Evolutionary conservation across 1,140 invertebrate genomes (phyloP).

Genomic region (Lasioglossum albipes): DNA sequence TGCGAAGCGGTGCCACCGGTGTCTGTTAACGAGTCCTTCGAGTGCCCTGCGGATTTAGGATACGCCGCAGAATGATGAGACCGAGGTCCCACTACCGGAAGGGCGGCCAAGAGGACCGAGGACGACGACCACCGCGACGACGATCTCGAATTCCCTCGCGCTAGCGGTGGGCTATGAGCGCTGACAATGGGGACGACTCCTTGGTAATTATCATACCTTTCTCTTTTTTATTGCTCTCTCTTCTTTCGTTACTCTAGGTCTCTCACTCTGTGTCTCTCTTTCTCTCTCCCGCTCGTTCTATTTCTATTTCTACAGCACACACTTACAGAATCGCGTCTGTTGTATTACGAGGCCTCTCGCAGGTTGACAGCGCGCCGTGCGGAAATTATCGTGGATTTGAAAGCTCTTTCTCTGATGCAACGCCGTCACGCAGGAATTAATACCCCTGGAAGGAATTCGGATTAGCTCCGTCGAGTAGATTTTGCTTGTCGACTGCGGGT

Average conservation of each 20-base stretch:
- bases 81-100: constrained; percentile 58
- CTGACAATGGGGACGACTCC: constrained; percentile 80
- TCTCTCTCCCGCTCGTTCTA: no score
- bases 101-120: constrained; percentile 68
- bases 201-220: constrained; percentile 76
- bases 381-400: constrained; percentile 49
- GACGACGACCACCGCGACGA: constrained; percentile 67
- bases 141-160: constrained; percentile 66
- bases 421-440: background rate
- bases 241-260: background rate
- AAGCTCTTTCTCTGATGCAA: constrained; percentile 41
- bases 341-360: constrained; percentile 12
- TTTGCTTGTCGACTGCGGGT: no score
- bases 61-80: constrained; percentile 61
- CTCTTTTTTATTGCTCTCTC: constrained; percentile 55
- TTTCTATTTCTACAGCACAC: no score
- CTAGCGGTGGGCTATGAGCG: constrained; percentile 77
- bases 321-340: no score
- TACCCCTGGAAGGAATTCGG: background rate
- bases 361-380: constrained; percentile 38
- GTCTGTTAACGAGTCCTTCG: constrained; percentile 28
- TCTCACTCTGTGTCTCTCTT: no score
- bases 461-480: background rate
- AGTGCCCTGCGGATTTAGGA: constrained; percentile 42
- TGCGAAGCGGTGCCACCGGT: constrained; percentile 42